Conservation (phyloP, 92 coral and sea anemone species). For the Pocillopora grandis region DNA sequence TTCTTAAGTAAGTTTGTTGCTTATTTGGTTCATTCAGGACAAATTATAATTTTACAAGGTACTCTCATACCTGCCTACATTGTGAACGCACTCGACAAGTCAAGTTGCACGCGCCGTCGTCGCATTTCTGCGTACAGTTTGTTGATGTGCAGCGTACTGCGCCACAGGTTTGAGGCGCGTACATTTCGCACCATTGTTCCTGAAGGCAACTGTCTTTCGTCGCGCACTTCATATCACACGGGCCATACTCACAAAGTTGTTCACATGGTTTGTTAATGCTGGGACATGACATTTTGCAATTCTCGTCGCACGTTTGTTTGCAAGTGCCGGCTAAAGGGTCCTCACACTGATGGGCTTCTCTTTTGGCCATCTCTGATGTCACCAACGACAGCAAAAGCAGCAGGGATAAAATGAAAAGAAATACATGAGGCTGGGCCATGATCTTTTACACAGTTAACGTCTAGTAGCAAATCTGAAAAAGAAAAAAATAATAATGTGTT, state of each 20-base stretch:
- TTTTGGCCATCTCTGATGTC: neutral
- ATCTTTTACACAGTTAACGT: neutral
- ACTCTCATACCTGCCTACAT: constrained; percentile 66
- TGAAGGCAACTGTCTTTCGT: constrained; percentile 28
- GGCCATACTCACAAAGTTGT: constrained; percentile 14
- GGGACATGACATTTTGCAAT: constrained; percentile 34
- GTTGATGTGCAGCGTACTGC: constrained; percentile 61
- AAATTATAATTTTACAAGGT: too few relatives aligned
- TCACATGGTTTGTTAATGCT: constrained; percentile 25
- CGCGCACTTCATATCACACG: constrained; percentile 31
- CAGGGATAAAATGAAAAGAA: neutral
- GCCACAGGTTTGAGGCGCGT: constrained; percentile 1
- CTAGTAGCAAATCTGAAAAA: neutral
- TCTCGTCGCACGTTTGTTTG: constrained; percentile 17
- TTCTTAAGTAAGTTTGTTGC: too few relatives aligned
- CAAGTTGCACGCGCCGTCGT: constrained; percentile 59
- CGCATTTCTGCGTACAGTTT: constrained; percentile 69
- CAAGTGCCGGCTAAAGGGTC: neutral
- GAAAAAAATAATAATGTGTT: neutral
- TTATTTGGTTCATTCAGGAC: too few relatives aligned
- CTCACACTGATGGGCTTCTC: constrained; percentile 12
- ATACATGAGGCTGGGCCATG: neutral
- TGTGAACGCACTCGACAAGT: constrained; percentile 60
- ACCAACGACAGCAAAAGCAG: neutral
- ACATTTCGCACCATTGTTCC: neutral